Percentiles rank a stretch among this genome's conserved stretches.
phyloP scores from a whole-genome alignment of 2,797 vertebrate species.

The Smutsia temminckii region DNA sequence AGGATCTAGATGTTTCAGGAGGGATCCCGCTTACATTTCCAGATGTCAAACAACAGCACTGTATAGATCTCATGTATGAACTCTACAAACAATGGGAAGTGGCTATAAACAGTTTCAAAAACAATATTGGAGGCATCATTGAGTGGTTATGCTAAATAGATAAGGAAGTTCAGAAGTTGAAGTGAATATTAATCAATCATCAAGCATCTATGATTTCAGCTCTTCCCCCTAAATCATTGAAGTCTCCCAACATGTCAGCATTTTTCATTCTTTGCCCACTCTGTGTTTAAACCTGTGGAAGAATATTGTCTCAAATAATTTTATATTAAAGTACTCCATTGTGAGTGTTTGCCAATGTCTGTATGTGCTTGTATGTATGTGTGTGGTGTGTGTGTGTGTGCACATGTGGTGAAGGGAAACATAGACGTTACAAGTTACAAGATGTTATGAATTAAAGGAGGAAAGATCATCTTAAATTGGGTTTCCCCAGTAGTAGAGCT shows the following conservation, averaged over 20 bases:
- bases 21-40: neutral
- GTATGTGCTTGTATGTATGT: neutral
- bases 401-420: neutral
- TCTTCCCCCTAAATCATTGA: neutral
- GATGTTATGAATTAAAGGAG: neutral
- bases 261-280: neutral
- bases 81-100: neutral
- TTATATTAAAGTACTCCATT: neutral
- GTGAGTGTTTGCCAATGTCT: neutral
- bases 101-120: neutral
- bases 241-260: neutral
- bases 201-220: neutral
- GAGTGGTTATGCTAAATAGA: neutral
- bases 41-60: neutral
- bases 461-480: neutral
- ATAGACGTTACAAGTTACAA: neutral
- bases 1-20: neutral
- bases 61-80: neutral
- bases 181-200: neutral
- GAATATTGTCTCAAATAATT: neutral
- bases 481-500: neutral
- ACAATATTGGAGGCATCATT: neutral
- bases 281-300: neutral
- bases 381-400: neutral
- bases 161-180: neutral